Conservation (phyloP, 2,888 invertebrate genomes). For the Amorpha juglandis region DNA sequence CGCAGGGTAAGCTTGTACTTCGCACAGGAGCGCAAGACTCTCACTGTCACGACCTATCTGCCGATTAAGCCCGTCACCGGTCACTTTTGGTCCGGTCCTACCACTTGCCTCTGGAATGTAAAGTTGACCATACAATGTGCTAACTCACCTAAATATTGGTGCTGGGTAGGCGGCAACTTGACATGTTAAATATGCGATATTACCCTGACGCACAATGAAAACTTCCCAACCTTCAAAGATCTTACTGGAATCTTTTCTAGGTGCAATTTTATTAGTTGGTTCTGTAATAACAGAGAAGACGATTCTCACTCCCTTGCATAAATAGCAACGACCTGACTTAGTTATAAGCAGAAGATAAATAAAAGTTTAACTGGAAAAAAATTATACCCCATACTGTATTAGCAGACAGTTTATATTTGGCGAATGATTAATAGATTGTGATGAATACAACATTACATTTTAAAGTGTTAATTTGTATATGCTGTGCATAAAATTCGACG, state of each 20-base stretch:
- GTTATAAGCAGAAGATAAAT: background rate
- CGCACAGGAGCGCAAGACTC: slow-evolving; percentile 88
- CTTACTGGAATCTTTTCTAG: slow-evolving; percentile 78
- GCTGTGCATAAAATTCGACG: slow-evolving; percentile 44
- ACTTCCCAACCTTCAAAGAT: slow-evolving; percentile 87
- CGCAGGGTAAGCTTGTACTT: slow-evolving; percentile 91
- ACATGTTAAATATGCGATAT: slow-evolving; percentile 86
- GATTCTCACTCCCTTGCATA: slow-evolving; percentile 6
- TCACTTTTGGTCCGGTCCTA: slow-evolving; percentile 88
- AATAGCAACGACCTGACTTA: background rate
- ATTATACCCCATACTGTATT: background rate
- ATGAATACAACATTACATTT: background rate
- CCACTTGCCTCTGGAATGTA: slow-evolving; percentile 87
- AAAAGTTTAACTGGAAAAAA: background rate
- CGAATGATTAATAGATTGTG: background rate
- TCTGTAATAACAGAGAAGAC: slow-evolving; percentile 80
- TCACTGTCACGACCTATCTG: slow-evolving; percentile 71
- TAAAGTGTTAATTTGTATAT: background rate
- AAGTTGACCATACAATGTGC: slow-evolving; percentile 58
- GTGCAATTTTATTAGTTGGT: slow-evolving; percentile 88
- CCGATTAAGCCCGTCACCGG: slow-evolving; percentile 85
- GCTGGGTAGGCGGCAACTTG: slow-evolving; percentile 88
- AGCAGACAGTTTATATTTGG: background rate
- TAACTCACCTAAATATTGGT: slow-evolving; percentile 88
- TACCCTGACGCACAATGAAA: slow-evolving; percentile 76